phyloP scores from a whole-genome alignment of 2,797 vertebrate species.

The Enteromius anoplus region DNA sequence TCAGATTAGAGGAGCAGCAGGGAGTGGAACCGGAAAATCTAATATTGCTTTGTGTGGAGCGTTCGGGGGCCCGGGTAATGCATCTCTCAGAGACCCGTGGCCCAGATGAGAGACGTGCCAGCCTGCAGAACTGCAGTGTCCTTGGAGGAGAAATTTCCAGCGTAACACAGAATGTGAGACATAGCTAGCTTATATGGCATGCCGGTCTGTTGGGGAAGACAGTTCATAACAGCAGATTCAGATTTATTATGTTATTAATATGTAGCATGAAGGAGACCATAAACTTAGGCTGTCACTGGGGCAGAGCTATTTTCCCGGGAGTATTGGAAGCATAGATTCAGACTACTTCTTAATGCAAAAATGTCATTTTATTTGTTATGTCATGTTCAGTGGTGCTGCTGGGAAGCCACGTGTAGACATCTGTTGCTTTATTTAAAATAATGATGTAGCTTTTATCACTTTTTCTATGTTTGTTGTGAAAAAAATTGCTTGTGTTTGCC shows the following conservation, averaged over 20 bases:
- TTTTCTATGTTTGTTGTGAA: conserved; percentile 16
- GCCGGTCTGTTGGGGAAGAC: conserved; percentile 23
- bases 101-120: conserved; percentile 56
- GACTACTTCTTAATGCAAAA: conserved; percentile 12
- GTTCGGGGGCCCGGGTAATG: conserved; percentile 45
- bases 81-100: conserved; percentile 54
- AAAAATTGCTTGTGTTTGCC: neutral
- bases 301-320: neutral
- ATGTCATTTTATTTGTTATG: neutral
- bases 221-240: conserved; percentile 27
- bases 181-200: neutral
- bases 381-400: neutral
- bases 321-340: conserved; percentile 19
- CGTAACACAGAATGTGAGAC: conserved; percentile 18
- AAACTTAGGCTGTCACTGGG: neutral
- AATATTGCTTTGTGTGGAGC: conserved; percentile 52
- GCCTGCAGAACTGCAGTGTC: conserved; percentile 59
- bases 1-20: conserved; percentile 54
- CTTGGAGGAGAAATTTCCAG: conserved; percentile 57
- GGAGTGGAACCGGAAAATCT: conserved; percentile 47
- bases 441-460: neutral
- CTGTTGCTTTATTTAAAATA: conserved; percentile 2
- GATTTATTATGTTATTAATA: conserved; percentile 39
- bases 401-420: conserved; percentile 1
- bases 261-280: conserved; percentile 14